These are phyloP conservation scores for Phaedon cochleariae DNA, from an alignment of 2,888 invertebrate species.

Conservation along the genomic window DNA sequence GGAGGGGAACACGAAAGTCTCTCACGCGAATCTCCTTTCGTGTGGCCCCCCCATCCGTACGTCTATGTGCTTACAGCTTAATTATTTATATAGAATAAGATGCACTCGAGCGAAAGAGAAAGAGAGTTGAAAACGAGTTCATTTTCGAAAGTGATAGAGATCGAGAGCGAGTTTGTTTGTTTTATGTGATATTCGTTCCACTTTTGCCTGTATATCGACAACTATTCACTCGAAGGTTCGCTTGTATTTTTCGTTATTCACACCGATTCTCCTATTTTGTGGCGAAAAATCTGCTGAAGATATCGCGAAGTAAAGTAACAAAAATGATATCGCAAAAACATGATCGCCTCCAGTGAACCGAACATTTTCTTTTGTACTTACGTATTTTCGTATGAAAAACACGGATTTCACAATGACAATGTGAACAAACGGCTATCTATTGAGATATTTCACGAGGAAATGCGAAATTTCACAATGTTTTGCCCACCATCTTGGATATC, in stretches of 20 bases:
- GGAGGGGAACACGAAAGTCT: constrained; percentile 32
- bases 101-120: constrained; percentile 57
- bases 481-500: too few species aligned
- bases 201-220: not conserved
- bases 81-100: constrained; percentile 55
- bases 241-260: not conserved
- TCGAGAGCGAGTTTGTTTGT: constrained; percentile 27
- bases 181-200: constrained; percentile 23
- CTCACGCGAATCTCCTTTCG: constrained; percentile 22
- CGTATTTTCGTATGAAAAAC: too few species aligned
- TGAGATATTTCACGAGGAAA: too few species aligned
- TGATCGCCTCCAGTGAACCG: too few species aligned
- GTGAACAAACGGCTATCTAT: too few species aligned
- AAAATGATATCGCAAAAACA: too few species aligned
- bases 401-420: too few species aligned
- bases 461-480: too few species aligned
- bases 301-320: too few species aligned
- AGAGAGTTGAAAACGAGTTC: constrained; percentile 39
- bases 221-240: not conserved
- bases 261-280: too few species aligned
- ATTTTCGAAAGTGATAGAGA: constrained; percentile 28
- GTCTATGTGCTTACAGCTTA: constrained; percentile 58
- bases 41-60: constrained; percentile 23
- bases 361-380: too few species aligned
- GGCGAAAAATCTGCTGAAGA: too few species aligned